Percentiles rank a stretch among this genome's conserved stretches.
Conservation (phyloP, 2,888 invertebrate genomes). For the Cylloceria caligata region DNA sequence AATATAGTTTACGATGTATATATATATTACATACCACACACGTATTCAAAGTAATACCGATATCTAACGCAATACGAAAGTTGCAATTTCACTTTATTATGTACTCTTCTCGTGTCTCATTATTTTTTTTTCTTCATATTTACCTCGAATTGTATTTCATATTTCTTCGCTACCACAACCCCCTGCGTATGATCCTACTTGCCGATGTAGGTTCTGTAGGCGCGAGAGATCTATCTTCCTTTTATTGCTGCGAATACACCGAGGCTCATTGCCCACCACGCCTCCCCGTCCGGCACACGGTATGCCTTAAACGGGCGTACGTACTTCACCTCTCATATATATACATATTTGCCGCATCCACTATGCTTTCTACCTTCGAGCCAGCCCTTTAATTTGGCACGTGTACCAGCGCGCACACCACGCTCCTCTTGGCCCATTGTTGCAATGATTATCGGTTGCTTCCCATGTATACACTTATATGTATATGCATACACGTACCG, state of each 20-base stretch:
- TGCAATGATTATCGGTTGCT: conserved; percentile 80
- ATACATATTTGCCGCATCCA: conserved; percentile 35
- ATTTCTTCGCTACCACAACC: conserved; percentile 15
- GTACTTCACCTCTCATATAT: conserved; percentile 61
- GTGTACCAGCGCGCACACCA: conserved; percentile 72
- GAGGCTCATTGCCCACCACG: conserved; percentile 71
- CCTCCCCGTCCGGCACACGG: conserved; percentile 62
- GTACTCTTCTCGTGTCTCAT: conserved; percentile 56
- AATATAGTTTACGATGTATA: conserved; percentile 10
- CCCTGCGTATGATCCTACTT: conserved; percentile 11
- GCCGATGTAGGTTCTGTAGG: background rate
- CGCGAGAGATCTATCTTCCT: conserved; percentile 57
- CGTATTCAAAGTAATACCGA: conserved; percentile 8
- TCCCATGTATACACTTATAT: conserved; percentile 53
- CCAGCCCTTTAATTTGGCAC: conserved; percentile 82
- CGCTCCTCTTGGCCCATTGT: conserved; percentile 76
- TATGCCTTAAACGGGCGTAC: conserved; percentile 72
- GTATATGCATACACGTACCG: conserved; percentile 8
- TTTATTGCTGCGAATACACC: conserved; percentile 58
- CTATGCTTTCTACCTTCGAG: conserved; percentile 47
- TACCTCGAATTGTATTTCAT: conserved; percentile 15
- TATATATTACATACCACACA: conserved; percentile 6
- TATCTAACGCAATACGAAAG: conserved; percentile 46
- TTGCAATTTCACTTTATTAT: conserved; percentile 76
- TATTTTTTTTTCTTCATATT: conserved; percentile 37